Evolutionary conservation across 2,888 invertebrate species (phyloP).

Genomic region (Erpobdella octoculata): DNA sequence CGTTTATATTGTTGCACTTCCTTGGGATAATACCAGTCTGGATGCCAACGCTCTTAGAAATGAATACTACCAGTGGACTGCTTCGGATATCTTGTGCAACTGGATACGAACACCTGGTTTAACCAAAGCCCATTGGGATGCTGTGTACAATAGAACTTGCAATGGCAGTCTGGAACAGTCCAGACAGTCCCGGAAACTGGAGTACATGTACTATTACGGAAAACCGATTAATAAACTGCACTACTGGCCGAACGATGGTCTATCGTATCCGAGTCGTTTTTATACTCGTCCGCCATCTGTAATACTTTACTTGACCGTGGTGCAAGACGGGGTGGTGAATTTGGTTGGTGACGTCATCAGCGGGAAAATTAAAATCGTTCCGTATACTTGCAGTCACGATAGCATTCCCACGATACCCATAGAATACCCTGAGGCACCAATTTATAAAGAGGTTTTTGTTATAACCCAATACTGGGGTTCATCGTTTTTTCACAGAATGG

Average conservation of each 20-base stretch:
- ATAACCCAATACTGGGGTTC: slow-evolving; percentile 37
- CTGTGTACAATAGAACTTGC: slow-evolving; percentile 36
- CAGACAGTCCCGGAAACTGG: slow-evolving; percentile 22
- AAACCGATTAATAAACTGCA: slow-evolving; percentile 36
- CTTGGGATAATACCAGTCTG: slow-evolving; percentile 30
- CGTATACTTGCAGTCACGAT: slow-evolving; percentile 37
- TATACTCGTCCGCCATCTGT: slow-evolving; percentile 30
- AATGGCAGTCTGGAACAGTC: not conserved
- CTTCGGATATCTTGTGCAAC: slow-evolving; percentile 32
- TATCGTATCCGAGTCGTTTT: slow-evolving; percentile 34
- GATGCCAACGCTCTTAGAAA: slow-evolving; percentile 31
- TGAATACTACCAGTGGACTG: slow-evolving; percentile 35
- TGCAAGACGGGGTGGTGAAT: slow-evolving; percentile 36
- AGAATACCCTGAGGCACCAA: slow-evolving; percentile 22
- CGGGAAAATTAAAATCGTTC: slow-evolving; percentile 35
- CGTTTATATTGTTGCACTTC: slow-evolving; percentile 30
- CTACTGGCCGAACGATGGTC: slow-evolving; percentile 37
- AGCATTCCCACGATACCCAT: slow-evolving; percentile 29
- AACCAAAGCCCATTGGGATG: slow-evolving; percentile 38
- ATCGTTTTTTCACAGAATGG: slow-evolving; percentile 35
- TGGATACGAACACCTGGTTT: slow-evolving; percentile 35
- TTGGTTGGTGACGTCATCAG: slow-evolving; percentile 35
- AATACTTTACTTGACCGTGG: slow-evolving; percentile 35
- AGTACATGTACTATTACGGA: slow-evolving; percentile 35
- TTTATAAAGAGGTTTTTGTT: slow-evolving; percentile 38